A percentile compares a stretch with the other conserved stretches of the same genome.
These are phyloP conservation scores for Nansenia antarctica DNA, from an alignment of 2,113 vertebrate genomes.

Conservation along the genomic window DNA sequence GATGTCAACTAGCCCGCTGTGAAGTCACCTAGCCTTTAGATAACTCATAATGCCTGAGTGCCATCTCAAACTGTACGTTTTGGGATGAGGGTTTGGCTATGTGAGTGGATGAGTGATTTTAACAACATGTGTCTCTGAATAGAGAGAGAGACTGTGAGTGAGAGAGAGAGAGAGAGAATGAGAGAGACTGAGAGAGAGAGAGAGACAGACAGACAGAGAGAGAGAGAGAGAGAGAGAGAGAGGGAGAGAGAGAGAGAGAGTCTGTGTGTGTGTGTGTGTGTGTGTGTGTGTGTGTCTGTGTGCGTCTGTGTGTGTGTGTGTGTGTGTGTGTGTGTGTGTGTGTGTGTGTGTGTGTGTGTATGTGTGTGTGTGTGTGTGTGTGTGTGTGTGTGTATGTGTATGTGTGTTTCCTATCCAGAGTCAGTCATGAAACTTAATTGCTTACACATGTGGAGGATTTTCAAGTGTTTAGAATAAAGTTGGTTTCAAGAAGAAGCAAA, in stretches of 20 bases:
- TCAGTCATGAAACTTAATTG: conserved; percentile 72
- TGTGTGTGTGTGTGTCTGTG: too few relatives aligned
- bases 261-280: conserved; percentile 2
- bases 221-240: too few relatives aligned
- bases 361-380: conserved; percentile 5
- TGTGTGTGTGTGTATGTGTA: conserved; percentile 35
- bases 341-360: conserved; percentile 5
- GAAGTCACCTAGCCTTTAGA: background rate
- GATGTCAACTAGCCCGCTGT: background rate
- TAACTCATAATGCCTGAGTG: too few relatives aligned
- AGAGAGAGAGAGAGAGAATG: too few relatives aligned
- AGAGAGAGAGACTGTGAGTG: too few relatives aligned
- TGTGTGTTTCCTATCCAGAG: conserved; percentile 57
- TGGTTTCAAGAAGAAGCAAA: conserved; percentile 61
- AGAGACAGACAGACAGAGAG: too few relatives aligned
- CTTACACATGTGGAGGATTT: conserved; percentile 77
- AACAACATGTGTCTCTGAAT: background rate
- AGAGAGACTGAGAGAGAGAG: too few relatives aligned
- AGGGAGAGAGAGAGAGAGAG: too few relatives aligned
- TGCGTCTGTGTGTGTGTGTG: too few relatives aligned
- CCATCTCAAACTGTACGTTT: too few relatives aligned
- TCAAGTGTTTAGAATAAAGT: conserved; percentile 74
- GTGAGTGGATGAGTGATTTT: background rate
- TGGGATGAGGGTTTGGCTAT: too few relatives aligned
- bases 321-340: conserved; percentile 7